Evolutionary conservation across 2,113 vertebrate species (phyloP).

Genomic region (Chaetura pelagica): DNA sequence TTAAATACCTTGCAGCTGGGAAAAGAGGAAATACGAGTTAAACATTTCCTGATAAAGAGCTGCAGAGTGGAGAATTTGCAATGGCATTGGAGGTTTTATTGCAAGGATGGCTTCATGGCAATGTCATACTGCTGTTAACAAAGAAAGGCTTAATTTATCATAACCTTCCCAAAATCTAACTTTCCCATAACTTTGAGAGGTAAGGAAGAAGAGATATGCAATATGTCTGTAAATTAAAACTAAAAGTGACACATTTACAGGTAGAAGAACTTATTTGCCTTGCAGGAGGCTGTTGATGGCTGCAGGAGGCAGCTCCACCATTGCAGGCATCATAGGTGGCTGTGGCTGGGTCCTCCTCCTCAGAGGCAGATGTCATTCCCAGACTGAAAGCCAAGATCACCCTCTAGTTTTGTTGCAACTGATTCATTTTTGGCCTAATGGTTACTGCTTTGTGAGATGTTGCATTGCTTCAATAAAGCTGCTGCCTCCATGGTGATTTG

Average conservation of each 20-base stretch:
- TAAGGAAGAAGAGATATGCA: background rate
- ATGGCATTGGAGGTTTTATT: background rate
- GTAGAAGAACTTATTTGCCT: background rate
- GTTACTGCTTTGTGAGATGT: background rate
- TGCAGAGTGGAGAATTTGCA: background rate
- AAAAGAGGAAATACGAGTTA: background rate
- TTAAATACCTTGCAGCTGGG: slow-evolving; percentile 37
- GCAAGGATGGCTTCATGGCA: background rate
- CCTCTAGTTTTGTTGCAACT: background rate
- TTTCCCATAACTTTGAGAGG: background rate
- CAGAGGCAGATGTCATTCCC: background rate
- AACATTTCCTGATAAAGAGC: slow-evolving; percentile 14
- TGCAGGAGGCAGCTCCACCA: background rate
- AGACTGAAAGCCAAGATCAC: background rate
- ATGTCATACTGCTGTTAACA: background rate
- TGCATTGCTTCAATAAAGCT: background rate
- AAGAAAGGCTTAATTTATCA: background rate
- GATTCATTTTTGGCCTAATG: slow-evolving; percentile 5
- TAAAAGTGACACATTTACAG: background rate
- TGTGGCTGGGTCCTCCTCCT: background rate
- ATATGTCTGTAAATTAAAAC: background rate
- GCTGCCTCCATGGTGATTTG: background rate
- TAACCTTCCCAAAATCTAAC: background rate
- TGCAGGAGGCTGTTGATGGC: background rate
- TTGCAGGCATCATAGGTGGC: background rate